phyloP scores from a whole-genome alignment of 2,797 vertebrate species.

The Microhierax caerulescens region DNA sequence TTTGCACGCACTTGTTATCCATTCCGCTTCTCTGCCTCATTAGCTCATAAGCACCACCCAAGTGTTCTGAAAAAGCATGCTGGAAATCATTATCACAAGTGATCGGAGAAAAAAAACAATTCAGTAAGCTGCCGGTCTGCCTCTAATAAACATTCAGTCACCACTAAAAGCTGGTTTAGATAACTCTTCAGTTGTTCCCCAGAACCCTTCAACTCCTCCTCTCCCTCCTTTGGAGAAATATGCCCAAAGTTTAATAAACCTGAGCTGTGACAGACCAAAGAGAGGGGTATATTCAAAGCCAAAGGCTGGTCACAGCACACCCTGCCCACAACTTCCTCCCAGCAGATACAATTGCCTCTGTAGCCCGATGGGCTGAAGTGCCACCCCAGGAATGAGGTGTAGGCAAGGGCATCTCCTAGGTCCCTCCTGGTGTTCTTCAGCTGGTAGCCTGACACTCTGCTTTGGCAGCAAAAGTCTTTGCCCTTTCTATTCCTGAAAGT shows the following conservation, averaged over 20 bases:
- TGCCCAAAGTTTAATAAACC: background rate
- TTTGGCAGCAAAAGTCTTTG: background rate
- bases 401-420: background rate
- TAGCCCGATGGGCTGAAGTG: background rate
- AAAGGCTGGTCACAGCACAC: background rate
- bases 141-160: background rate
- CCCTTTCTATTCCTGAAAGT: background rate
- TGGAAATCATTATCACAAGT: background rate
- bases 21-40: background rate
- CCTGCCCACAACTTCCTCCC: background rate
- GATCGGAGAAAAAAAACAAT: background rate
- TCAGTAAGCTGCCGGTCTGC: background rate
- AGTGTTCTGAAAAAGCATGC: background rate
- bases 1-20: background rate
- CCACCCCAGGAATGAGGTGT: background rate
- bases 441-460: background rate
- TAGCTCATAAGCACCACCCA: background rate
- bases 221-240: background rate
- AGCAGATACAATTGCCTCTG: background rate
- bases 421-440: background rate
- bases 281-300: background rate
- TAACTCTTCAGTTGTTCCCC: background rate
- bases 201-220: background rate
- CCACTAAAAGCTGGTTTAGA: slow-evolving; percentile 11
- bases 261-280: background rate